phyloP scores from a whole-genome alignment of 1,140 invertebrate species.

The Procambarus clarkii region DNA sequence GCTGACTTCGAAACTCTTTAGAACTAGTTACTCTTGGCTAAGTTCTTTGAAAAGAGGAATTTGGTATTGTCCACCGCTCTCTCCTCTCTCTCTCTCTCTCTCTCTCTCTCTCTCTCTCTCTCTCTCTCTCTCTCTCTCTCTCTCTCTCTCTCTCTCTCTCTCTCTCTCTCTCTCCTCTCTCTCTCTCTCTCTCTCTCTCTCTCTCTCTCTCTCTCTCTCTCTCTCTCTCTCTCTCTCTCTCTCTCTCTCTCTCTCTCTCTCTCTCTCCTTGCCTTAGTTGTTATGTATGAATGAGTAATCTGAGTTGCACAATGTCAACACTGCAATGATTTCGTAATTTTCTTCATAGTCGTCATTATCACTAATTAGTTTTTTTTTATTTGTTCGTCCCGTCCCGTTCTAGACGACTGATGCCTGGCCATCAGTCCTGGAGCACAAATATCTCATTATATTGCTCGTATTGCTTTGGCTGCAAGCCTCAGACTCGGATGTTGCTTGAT shows the following conservation, averaged over 20 bases:
- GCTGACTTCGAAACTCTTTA: neutral
- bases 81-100: neutral
- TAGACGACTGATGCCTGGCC: too few species aligned
- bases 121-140: conserved; percentile 3
- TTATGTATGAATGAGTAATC: too few species aligned
- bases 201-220: neutral
- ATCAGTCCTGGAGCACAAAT: too few species aligned
- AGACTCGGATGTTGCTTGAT: too few species aligned
- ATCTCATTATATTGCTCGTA: too few species aligned
- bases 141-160: conserved; percentile 13
- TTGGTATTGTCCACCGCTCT: neutral
- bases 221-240: conserved; percentile 16
- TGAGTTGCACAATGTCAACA: too few species aligned
- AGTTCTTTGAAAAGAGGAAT: neutral
- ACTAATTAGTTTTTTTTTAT: too few species aligned
- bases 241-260: neutral
- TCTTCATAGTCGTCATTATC: too few species aligned
- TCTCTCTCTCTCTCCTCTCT: conserved; percentile 23
- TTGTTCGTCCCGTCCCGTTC: too few species aligned
- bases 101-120: neutral
- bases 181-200: neutral
- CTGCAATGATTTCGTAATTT: too few species aligned
- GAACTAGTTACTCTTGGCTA: neutral
- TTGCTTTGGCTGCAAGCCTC: too few species aligned
- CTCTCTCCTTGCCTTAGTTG: neutral